These are phyloP conservation scores for Cheilosia pagana DNA, from an alignment of 2,888 invertebrate genomes.

Conservation along the genomic window DNA sequence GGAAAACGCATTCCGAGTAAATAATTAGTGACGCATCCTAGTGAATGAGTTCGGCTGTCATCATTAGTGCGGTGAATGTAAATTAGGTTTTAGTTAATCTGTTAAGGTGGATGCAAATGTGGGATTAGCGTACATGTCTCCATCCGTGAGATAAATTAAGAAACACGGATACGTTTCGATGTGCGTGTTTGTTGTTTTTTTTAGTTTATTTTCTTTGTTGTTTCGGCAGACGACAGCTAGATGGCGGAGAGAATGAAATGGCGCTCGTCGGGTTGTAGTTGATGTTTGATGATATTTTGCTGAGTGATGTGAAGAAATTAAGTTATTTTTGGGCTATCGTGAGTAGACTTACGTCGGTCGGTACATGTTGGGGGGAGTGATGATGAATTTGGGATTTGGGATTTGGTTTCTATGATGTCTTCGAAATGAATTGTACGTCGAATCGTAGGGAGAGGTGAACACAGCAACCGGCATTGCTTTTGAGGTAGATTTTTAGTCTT, in stretches of 20 bases:
- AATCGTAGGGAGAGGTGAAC: no score
- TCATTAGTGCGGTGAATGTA: constrained; percentile 67
- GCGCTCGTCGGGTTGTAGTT: constrained; percentile 14
- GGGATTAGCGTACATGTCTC: constrained; percentile 18
- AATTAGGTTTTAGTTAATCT: constrained; percentile 62
- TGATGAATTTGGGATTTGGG: constrained; percentile 8
- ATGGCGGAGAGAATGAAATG: constrained; percentile 31
- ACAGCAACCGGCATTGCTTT: no score
- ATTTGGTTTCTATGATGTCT: constrained; percentile 14
- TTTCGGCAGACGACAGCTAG: constrained; percentile 58
- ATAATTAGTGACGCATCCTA: constrained; percentile 60
- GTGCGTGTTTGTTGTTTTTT: constrained; percentile 2
- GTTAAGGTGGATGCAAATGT: constrained; percentile 40
- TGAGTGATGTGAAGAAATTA: constrained; percentile 41
- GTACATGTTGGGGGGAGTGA: constrained; percentile 11
- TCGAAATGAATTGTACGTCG: constrained; percentile 2
- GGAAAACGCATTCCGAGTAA: constrained; percentile 24
- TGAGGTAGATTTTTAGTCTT: no score
- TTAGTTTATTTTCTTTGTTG: constrained; percentile 37
- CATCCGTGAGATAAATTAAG: constrained; percentile 26
- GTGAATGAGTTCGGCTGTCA: constrained; percentile 60
- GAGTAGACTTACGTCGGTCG: background rate
- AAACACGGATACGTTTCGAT: constrained; percentile 20
- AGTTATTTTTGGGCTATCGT: constrained; percentile 17
- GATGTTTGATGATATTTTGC: constrained; percentile 14